Conservation (phyloP, 2,888 invertebrate genomes). For the Masnerella sp. region DNA sequence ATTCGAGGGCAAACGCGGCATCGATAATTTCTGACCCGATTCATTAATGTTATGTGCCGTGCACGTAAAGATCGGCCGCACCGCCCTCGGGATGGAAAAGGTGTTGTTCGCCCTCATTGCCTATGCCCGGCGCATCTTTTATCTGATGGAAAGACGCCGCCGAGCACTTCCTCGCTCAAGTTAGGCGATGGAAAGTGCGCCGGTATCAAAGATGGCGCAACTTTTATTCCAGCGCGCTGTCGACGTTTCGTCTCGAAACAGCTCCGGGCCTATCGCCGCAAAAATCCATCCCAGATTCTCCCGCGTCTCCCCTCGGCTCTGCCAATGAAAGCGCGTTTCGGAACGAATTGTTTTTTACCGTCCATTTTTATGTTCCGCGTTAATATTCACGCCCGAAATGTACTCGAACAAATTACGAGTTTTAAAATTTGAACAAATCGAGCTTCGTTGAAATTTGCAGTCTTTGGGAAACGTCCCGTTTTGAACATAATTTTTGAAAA, state of each 20-base stretch:
- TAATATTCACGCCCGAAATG: no score
- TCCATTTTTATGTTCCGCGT: no score
- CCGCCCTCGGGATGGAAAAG: constrained; percentile 66
- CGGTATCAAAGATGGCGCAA: constrained; percentile 53
- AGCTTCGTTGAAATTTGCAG: no score
- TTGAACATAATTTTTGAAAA: no score
- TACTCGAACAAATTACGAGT: no score
- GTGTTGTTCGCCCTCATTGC: constrained; percentile 67
- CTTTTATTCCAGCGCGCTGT: constrained; percentile 47
- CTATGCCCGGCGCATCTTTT: constrained; percentile 68
- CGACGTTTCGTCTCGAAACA: constrained; percentile 54
- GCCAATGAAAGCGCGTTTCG: constrained; percentile 19
- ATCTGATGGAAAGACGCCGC: constrained; percentile 72
- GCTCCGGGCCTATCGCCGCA: constrained; percentile 37
- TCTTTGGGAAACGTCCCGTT: no score
- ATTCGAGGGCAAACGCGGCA: constrained; percentile 57
- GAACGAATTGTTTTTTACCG: no score
- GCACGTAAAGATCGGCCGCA: constrained; percentile 60
- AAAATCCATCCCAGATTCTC: constrained; percentile 48
- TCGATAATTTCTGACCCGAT: constrained; percentile 61
- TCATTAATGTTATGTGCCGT: constrained; percentile 57
- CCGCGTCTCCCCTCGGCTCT: constrained; percentile 28
- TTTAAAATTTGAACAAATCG: no score
- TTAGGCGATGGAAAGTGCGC: constrained; percentile 60
- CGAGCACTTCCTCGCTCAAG: constrained; percentile 52